phyloP scores from a whole-genome alignment of 2,888 invertebrate species.

The Acleris cristana region DNA sequence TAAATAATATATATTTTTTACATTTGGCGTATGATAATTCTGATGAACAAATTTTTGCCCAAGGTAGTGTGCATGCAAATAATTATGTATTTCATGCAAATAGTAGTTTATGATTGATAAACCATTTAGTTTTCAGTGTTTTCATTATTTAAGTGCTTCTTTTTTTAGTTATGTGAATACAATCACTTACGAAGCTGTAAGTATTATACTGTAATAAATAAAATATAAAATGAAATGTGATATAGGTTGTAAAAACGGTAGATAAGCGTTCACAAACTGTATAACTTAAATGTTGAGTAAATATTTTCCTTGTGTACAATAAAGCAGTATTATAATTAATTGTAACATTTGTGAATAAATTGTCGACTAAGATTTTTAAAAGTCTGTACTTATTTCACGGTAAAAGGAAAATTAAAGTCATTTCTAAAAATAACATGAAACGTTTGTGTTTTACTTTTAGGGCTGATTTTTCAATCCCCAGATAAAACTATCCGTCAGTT shows the following conservation, averaged over 20 bases:
- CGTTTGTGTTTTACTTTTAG: constrained; percentile 39
- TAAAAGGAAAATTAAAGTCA: constrained; percentile 77
- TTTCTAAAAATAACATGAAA: constrained; percentile 67
- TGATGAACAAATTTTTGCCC: background rate
- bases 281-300: constrained; percentile 55
- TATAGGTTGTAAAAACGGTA: constrained; percentile 81
- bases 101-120: no score
- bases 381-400: constrained; percentile 79
- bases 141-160: no score
- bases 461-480: no score
- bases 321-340: constrained; percentile 65
- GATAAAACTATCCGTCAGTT: no score
- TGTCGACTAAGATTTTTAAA: constrained; percentile 80
- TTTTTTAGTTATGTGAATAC: background rate
- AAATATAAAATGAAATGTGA: constrained; percentile 80
- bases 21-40: background rate
- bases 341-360: constrained; percentile 75
- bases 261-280: constrained; percentile 71
- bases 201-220: constrained; percentile 33
- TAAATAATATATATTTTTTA: background rate
- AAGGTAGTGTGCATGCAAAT: no score
- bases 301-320: constrained; percentile 63
- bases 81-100: no score
- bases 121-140: no score
- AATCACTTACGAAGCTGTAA: constrained; percentile 13